These are phyloP conservation scores for Drosophila saltans DNA, from an alignment of 1,140 invertebrate species.

Conservation along the genomic window DNA sequence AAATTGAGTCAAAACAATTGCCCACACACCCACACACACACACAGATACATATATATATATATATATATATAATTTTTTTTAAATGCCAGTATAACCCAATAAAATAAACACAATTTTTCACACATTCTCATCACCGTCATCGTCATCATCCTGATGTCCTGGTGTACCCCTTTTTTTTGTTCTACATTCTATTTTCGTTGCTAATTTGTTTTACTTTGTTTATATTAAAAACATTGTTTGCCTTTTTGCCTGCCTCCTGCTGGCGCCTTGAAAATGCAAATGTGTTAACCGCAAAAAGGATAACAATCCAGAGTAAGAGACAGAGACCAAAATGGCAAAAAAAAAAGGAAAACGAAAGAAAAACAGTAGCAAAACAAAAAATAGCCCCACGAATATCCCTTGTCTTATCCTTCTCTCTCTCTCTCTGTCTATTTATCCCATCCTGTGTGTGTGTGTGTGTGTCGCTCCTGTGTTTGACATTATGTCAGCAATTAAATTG, in stretches of 20 bases:
- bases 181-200: constrained; percentile 30
- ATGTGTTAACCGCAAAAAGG: constrained; percentile 79
- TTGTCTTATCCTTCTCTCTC: constrained; percentile 14
- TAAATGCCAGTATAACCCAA: constrained; percentile 62
- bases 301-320: constrained; percentile 51
- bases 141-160: constrained; percentile 24
- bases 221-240: constrained; percentile 80
- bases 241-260: constrained; percentile 41
- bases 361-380: constrained; percentile 34
- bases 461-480: constrained; percentile 60
- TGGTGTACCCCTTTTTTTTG: constrained; percentile 11
- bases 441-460: background rate
- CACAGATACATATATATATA: constrained; percentile 20
- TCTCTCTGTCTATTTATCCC: background rate
- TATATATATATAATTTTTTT: constrained; percentile 55
- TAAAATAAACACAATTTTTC: constrained; percentile 64
- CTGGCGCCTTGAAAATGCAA: constrained; percentile 44
- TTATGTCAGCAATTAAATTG: constrained; percentile 79
- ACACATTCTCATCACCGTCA: constrained; percentile 45
- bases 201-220: constrained; percentile 82
- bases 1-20: constrained; percentile 82
- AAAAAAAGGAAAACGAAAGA: constrained; percentile 11
- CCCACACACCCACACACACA: constrained; percentile 30
- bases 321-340: background rate
- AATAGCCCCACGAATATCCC: constrained; percentile 18